Base-by-base conservation (phyloP, 2,113 vertebrate species). In the Alethe castanea region DNA sequence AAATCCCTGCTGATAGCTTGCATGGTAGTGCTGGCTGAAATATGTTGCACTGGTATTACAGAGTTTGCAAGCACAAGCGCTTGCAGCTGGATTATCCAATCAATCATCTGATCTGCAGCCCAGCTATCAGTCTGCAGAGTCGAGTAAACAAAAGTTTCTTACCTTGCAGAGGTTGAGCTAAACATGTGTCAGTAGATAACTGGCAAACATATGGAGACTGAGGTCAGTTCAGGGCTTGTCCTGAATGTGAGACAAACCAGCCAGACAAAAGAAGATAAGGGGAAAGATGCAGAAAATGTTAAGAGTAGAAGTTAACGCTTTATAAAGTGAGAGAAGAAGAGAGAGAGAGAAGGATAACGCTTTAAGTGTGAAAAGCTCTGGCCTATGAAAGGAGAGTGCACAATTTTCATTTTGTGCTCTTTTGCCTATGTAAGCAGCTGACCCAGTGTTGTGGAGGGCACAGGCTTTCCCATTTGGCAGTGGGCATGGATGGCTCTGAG, bases 31-130 rank as follows among this genome's bases (percentile, higher is more conserved):
- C 45, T 77, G 66, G 11, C 61, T 74, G 86, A 64, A 91, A 62
- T 38, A 26, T 0, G 0, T 76, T n/a, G 17, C 16, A 0, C n/a
- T 54, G 57, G 13, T 57, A 10, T 47, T 78, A 33, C 0, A 1
- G 70, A 57, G 62, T 54, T 47, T 29, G 44, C 36, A 67, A 74
- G 57, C 66, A 45, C 11, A 26, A 47, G 59, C 0, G 0, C 22
- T 44, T 48, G 48, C 28, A 22, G 36, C 65, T 65, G 11, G 40
- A 6, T 61, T 77, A 19, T 38, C 11, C 57, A 59, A 35, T 91
- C 65, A 66, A 38, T 92, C 13, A 26, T 61, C 42, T 81, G 20
- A 65, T 44, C 72, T 69, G 77, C 0, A 4, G 44, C 47, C 50
- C 0, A 0, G 29, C 42, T 82, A 56, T 72, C 70, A 69, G 16